phyloP scores from a whole-genome alignment of 2,888 invertebrate genomes.

The Smittia sp. region DNA sequence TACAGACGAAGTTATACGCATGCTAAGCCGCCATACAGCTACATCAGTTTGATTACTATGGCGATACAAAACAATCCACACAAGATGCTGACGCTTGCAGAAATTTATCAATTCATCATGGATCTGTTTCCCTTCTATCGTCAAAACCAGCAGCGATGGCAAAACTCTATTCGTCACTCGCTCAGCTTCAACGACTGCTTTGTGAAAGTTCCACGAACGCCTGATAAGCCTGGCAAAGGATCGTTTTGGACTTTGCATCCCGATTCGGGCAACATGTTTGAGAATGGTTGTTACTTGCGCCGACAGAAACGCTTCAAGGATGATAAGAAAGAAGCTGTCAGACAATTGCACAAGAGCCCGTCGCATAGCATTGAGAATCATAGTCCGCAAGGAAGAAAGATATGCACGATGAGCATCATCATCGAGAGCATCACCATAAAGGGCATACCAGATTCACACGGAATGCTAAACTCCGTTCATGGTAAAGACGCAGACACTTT shows the following conservation, averaged over 20 bases:
- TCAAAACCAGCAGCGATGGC: constrained; percentile 99
- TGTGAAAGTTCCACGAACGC: constrained; percentile 95
- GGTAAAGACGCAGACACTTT: constrained; percentile 64
- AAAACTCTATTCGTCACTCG: constrained; percentile 97
- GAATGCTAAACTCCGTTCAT: constrained; percentile 50
- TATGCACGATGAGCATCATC: constrained; percentile 59
- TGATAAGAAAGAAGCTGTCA: constrained; percentile 85
- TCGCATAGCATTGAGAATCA: constrained; percentile 58
- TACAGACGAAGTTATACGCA: constrained; percentile 94
- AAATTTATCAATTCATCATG: constrained; percentile 99
- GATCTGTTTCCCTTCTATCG: constrained; percentile 97
- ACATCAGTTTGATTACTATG: constrained; percentile 99
- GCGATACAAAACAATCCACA: constrained; percentile 95
- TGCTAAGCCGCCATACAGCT: constrained; percentile 98
- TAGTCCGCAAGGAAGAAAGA: constrained; percentile 59
- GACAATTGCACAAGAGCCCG: constrained; percentile 69
- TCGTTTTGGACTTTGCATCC: constrained; percentile 99
- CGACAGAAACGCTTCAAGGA: constrained; percentile 98
- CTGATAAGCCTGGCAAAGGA: constrained; percentile 98
- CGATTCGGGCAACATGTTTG: constrained; percentile 99
- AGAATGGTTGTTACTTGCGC: constrained; percentile 95
- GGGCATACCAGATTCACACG: constrained; percentile 43
- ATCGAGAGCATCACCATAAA: constrained; percentile 47
- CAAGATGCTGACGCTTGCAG: constrained; percentile 95
- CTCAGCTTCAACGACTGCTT: constrained; percentile 99